These are phyloP conservation scores for Parauchenoglanis punctatus DNA, from an alignment of 2,797 vertebrate genomes.

Conservation along the genomic window DNA sequence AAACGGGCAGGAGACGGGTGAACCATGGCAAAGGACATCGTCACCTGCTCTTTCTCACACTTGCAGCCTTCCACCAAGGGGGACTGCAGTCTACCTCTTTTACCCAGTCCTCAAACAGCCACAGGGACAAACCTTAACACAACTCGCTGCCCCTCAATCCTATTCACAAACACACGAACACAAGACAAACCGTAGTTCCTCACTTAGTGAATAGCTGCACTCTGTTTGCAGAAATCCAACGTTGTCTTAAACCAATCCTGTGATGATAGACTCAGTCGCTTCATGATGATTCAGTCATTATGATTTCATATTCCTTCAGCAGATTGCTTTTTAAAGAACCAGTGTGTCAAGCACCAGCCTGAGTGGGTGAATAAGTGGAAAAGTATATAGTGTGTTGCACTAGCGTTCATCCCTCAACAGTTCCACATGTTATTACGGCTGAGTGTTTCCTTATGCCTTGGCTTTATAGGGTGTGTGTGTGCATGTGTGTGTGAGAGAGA, in stretches of 20 bases:
- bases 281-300: conserved; percentile 39
- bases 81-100: neutral
- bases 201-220: conserved; percentile 2
- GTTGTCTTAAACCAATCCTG: conserved; percentile 27
- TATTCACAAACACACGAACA: conserved; percentile 19
- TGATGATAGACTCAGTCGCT: conserved; percentile 32
- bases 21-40: conserved; percentile 90
- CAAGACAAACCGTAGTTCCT: conserved; percentile 20
- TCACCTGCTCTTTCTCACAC: conserved; percentile 43
- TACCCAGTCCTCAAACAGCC: conserved; percentile 6
- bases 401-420: conserved; percentile 61
- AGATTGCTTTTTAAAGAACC: conserved; percentile 35
- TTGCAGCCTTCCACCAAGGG: conserved; percentile 30
- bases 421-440: conserved; percentile 81
- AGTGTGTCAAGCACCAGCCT: conserved; percentile 31
- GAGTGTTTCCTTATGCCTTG: conserved; percentile 80
- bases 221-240: conserved; percentile 31
- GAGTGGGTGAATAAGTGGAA: conserved; percentile 55
- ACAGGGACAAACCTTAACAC: conserved; percentile 9
- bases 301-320: conserved; percentile 30
- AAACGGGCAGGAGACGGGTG: conserved; percentile 83
- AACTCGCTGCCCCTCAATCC: neutral
- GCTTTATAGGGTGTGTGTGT: conserved; percentile 78
- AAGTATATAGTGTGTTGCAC: conserved; percentile 56
- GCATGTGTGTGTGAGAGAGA: conserved; percentile 52